These are phyloP conservation scores for Lophotis ruficrista DNA, from an alignment of 2,113 vertebrate genomes.

Conservation along the genomic window DNA sequence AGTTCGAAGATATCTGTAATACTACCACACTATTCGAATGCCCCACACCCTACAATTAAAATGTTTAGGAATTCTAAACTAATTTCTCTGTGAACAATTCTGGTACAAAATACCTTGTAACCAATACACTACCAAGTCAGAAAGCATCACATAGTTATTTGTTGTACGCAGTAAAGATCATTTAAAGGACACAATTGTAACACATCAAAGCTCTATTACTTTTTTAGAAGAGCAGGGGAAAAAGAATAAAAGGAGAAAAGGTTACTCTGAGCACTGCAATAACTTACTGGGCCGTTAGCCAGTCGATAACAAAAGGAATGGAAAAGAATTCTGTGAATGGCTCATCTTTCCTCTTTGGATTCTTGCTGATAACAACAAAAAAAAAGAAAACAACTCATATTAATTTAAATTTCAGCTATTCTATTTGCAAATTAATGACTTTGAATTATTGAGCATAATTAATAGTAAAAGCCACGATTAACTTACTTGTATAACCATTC, in stretches of 20 bases:
- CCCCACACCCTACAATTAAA: not conserved
- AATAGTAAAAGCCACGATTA: not conserved
- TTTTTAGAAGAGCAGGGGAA: not conserved
- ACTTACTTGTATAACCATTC: constrained; percentile 97
- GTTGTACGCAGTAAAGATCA: not conserved
- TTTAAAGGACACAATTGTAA: not conserved
- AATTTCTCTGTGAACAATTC: not conserved
- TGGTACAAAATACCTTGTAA: not conserved
- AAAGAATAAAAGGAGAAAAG: not conserved
- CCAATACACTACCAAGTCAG: not conserved
- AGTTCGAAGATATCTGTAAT: not conserved
- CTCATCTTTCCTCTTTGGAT: constrained; percentile 78
- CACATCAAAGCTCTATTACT: not conserved
- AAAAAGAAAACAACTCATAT: constrained; percentile 8
- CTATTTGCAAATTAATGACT: constrained; percentile 22
- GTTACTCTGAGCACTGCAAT: not conserved
- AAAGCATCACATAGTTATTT: not conserved
- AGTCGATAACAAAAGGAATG: constrained; percentile 88
- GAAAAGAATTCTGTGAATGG: constrained; percentile 79
- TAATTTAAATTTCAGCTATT: constrained; percentile 24
- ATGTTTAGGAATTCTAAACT: not conserved
- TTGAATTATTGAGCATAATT: not conserved
- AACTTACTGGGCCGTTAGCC: constrained; percentile 88
- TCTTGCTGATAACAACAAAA: constrained; percentile 76
- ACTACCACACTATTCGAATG: not conserved